Evolutionary conservation across 2,113 vertebrate species (phyloP), one percentile per base, ranked within the genome.

Genomic region (Copsychus sechellarum): DNA sequence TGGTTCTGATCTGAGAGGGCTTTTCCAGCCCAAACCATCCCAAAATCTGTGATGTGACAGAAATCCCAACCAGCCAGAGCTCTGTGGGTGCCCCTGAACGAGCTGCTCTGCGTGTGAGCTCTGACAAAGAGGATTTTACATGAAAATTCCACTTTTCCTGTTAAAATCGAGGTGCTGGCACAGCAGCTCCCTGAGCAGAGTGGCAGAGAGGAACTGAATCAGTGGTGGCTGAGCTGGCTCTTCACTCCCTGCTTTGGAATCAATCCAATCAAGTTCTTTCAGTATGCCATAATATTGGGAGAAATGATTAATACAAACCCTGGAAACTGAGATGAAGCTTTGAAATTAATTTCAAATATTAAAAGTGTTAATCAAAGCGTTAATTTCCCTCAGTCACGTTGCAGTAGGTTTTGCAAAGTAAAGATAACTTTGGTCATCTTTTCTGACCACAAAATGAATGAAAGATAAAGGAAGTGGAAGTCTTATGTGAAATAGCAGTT

Each of bases 341-440:
- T 86, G 38, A 70, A 92, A 81, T 88, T 33, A 50, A 61, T 92
- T 86, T 72, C 47, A 76, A 34, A 40, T 82, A 76, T 76, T 82
- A 21, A n/a, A 53, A 61, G n/a, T 15, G 61, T 61, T 82, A 82
- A 89, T 83, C 54, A 34, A 69, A 82, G 38, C 12, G 36, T 76
- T 88, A 80, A 80, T 92, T 93, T 88, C 71, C 57, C 45, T 42
- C 76, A 3, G 40, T 11, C 8, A 2, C 15, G 1, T 15, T 15
- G 61, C 53, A 71, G 56, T 8, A 36, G 67, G 15, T 90, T 34
- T 65, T 77, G 54, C 38, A 79, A 65, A 65, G 72, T 47, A n/a
- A 54, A 70, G 58, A 47, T 28, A 86, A 73, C n/a, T 69, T 90
- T 14, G 58, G n/a, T 70, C 43, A 72, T 88, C 76, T 83, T 86